These are phyloP conservation scores for Melieria picta DNA, from an alignment of 2,888 invertebrate genomes.

Conservation along the genomic window DNA sequence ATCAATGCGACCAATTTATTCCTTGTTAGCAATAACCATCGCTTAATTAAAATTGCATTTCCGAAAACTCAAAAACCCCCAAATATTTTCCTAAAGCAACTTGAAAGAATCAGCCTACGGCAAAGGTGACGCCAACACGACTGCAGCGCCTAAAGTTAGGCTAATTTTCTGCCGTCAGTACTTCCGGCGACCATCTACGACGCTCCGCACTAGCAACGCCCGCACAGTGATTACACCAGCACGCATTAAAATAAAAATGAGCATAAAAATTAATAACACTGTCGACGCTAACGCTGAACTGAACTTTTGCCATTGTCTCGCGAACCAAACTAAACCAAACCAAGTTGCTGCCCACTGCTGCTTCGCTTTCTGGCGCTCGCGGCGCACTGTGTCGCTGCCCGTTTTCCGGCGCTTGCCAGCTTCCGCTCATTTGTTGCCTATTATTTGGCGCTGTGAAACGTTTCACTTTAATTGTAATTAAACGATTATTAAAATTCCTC, in stretches of 20 bases:
- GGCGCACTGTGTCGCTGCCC: background rate
- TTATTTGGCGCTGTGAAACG: constrained; percentile 5
- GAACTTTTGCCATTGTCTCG: constrained; percentile 23
- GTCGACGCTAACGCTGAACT: background rate
- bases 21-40: background rate
- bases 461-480: constrained; percentile 44
- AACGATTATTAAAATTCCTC: constrained; percentile 44
- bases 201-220: no score
- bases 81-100: constrained; percentile 25
- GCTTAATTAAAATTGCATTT: constrained; percentile 31
- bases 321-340: constrained; percentile 3
- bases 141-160: constrained; percentile 35
- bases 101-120: constrained; percentile 27
- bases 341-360: constrained; percentile 4
- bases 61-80: background rate
- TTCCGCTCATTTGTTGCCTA: constrained; percentile 3
- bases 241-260: constrained; percentile 11
- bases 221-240: no score
- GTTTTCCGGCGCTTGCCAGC: background rate
- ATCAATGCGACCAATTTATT: no score
- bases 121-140: background rate
- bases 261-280: constrained; percentile 30
- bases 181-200: background rate
- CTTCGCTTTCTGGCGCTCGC: background rate
- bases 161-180: constrained; percentile 27